Percentiles rank a stretch among this genome's conserved stretches.
Conservation (phyloP, 2,113 vertebrate genomes). For the Rhinolophus ferrumequinum region DNA sequence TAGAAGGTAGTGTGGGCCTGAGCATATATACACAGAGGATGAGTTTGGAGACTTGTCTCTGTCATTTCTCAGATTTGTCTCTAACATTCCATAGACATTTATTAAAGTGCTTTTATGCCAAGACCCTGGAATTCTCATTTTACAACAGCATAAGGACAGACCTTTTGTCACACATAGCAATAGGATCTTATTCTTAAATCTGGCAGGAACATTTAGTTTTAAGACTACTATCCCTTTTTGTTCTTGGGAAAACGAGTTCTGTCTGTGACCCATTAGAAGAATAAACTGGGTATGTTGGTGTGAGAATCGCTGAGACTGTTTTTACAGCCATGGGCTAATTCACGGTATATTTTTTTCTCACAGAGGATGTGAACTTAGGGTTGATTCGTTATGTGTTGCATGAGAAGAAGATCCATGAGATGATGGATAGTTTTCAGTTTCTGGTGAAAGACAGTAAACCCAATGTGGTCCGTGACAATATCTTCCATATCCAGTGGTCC, state of each 20-base stretch:
- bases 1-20: background rate
- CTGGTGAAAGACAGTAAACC: slow-evolving; percentile 97
- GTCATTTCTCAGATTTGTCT: background rate
- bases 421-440: slow-evolving; percentile 95
- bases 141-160: background rate
- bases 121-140: background rate
- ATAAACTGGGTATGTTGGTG: background rate
- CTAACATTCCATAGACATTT: background rate
- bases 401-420: slow-evolving; percentile 89
- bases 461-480: slow-evolving; percentile 91
- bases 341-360: slow-evolving; percentile 3
- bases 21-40: background rate
- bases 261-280: background rate
- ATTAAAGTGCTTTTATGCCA: background rate
- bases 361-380: slow-evolving; percentile 96
- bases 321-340: background rate
- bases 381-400: slow-evolving; percentile 92
- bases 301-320: background rate
- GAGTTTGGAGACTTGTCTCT: background rate
- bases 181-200: slow-evolving; percentile 44
- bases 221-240: background rate
- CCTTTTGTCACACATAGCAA: background rate
- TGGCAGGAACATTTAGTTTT: slow-evolving; percentile 31
- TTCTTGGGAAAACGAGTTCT: background rate
- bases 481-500: slow-evolving; percentile 98